phyloP scores from a whole-genome alignment of 2,113 vertebrate genomes.

The Leucopsar rothschildi region DNA sequence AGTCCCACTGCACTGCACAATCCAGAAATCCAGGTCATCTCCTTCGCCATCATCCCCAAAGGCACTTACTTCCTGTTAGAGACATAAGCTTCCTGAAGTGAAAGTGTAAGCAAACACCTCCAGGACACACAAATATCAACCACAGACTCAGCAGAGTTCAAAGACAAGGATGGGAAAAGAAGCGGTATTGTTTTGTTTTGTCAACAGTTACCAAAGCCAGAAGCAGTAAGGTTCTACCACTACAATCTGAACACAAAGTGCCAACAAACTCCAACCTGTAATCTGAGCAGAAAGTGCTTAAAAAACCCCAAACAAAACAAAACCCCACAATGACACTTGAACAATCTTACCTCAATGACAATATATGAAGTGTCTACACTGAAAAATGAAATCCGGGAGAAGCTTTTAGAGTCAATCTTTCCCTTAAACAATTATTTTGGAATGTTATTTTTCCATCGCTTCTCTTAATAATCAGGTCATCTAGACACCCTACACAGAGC shows the following conservation, averaged over 20 bases:
- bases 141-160: neutral
- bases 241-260: neutral
- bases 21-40: slow-evolving; percentile 92
- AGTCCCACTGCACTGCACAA: slow-evolving; percentile 84
- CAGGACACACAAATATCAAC: neutral
- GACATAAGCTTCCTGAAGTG: slow-evolving; percentile 26
- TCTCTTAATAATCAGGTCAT: neutral
- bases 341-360: neutral
- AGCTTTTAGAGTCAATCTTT: neutral
- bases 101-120: neutral
- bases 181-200: neutral
- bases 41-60: slow-evolving; percentile 96
- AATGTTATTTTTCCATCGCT: neutral
- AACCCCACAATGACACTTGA: neutral
- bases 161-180: neutral
- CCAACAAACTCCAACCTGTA: neutral
- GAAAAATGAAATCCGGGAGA: neutral
- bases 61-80: slow-evolving; percentile 92
- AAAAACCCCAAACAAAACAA: neutral
- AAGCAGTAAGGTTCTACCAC: neutral
- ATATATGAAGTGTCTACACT: neutral
- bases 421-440: neutral
- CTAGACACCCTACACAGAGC: neutral
- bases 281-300: neutral
- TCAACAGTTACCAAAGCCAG: neutral